Evolutionary conservation across 2,888 invertebrate genomes (phyloP).

Genomic region (Sphaerophoria taeniata): DNA sequence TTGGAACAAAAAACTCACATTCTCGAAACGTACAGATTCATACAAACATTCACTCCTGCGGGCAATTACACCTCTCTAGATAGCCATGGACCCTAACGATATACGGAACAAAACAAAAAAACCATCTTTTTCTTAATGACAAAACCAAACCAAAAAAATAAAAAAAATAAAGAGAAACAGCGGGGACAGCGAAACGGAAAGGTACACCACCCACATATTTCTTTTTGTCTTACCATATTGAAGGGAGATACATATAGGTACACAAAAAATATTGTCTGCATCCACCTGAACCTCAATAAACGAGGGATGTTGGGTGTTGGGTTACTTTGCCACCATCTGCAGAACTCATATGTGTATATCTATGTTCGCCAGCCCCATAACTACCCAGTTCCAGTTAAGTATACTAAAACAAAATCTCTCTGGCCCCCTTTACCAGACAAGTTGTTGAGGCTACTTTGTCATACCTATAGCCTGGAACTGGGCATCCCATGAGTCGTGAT

Average conservation of each 20-base stretch:
- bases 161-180: slow-evolving; percentile 16
- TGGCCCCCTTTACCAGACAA: slow-evolving; percentile 57
- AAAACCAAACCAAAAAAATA: slow-evolving; percentile 44
- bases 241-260: neutral
- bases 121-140: slow-evolving; percentile 72
- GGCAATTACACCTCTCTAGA: slow-evolving; percentile 70
- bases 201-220: slow-evolving; percentile 18
- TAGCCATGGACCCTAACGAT: slow-evolving; percentile 51
- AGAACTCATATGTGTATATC: slow-evolving; percentile 44
- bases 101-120: slow-evolving; percentile 42
- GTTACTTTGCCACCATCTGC: slow-evolving; percentile 10
- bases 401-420: slow-evolving; percentile 56
- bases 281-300: slow-evolving; percentile 60
- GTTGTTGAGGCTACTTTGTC: slow-evolving; percentile 7
- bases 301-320: slow-evolving; percentile 6
- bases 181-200: slow-evolving; percentile 44
- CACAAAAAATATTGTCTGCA: neutral
- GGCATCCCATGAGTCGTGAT: slow-evolving; percentile 1
- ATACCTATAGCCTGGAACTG: neutral
- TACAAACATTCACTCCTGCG: slow-evolving; percentile 56
- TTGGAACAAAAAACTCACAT: neutral
- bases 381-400: slow-evolving; percentile 66
- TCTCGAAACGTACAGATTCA: neutral
- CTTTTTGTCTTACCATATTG: neutral
- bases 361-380: neutral